phyloP scores from a whole-genome alignment of 2,888 invertebrate species.

The Tigriopus californicus region DNA sequence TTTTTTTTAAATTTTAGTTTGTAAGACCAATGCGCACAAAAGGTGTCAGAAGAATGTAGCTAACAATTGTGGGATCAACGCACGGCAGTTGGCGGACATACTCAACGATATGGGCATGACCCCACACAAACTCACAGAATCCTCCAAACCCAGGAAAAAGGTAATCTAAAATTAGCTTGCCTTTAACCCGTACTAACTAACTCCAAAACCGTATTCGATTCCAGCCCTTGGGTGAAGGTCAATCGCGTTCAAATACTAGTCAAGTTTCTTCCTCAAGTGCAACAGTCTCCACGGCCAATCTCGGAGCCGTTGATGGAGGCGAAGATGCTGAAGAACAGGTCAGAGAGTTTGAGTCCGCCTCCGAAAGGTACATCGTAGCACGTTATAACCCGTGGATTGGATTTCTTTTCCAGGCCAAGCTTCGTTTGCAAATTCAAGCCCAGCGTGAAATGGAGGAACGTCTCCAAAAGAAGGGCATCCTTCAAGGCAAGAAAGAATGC shows the following conservation, averaged over 20 bases:
- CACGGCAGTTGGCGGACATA: slow-evolving; percentile 85
- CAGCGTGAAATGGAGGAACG: slow-evolving; percentile 31
- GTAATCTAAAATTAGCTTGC: too few species aligned
- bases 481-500: too few species aligned
- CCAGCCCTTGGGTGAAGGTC: too few species aligned
- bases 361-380: background rate
- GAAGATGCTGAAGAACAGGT: slow-evolving; percentile 4
- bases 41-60: slow-evolving; percentile 97
- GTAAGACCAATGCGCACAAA: slow-evolving; percentile 94
- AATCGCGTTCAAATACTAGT: too few species aligned
- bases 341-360: background rate
- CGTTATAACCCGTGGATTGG: background rate
- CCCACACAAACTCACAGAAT: slow-evolving; percentile 51
- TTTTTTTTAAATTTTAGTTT: slow-evolving; percentile 38
- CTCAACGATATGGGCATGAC: slow-evolving; percentile 78
- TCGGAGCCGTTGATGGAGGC: too few species aligned
- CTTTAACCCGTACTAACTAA: too few species aligned
- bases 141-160: slow-evolving; percentile 8
- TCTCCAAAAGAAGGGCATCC: slow-evolving; percentile 1
- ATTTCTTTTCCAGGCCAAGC: slow-evolving; percentile 17
- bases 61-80: slow-evolving; percentile 96
- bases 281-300: too few species aligned
- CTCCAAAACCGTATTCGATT: too few species aligned
- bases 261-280: too few species aligned
- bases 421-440: slow-evolving; percentile 24